phyloP scores from a whole-genome alignment of 2,888 invertebrate species.

The Rotaria macrura region DNA sequence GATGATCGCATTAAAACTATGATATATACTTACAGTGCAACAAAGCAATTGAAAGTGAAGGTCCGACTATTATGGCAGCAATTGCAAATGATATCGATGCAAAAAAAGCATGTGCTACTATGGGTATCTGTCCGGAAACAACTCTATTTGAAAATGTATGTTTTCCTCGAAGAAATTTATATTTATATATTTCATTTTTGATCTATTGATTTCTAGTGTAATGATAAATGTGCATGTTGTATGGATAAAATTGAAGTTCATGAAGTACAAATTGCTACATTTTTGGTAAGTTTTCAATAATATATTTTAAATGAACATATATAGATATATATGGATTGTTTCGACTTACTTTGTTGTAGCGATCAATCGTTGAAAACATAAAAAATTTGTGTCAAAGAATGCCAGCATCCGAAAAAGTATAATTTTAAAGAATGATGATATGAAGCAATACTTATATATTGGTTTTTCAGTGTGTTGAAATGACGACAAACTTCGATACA shows the following conservation, averaged over 20 bases:
- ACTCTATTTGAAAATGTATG: not conserved
- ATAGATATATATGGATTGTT: too few species aligned
- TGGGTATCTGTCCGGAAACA: constrained; percentile 23
- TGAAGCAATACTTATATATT: not conserved
- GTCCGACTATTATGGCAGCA: constrained; percentile 15
- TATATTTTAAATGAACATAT: too few species aligned
- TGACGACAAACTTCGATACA: not conserved
- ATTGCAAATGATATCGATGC: constrained; percentile 26
- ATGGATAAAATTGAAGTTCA: not conserved
- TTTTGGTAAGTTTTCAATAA: not conserved
- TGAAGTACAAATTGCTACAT: not conserved
- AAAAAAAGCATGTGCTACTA: constrained; percentile 13
- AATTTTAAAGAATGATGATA: too few species aligned
- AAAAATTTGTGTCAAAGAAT: not conserved
- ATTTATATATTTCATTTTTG: too few species aligned
- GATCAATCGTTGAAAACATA: not conserved
- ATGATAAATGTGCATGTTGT: not conserved
- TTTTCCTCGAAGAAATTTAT: too few species aligned
- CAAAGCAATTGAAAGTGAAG: constrained; percentile 19
- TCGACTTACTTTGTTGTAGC: not conserved
- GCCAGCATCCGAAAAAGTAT: not conserved
- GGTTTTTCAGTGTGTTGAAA: not conserved
- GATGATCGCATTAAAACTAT: too few species aligned
- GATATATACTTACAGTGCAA: constrained; percentile 10
- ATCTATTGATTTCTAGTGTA: not conserved